Evolutionary conservation across 2,113 vertebrate species (phyloP), one percentile per base, ranked within the genome.

Genomic region (Triplophysa dalaica): DNA sequence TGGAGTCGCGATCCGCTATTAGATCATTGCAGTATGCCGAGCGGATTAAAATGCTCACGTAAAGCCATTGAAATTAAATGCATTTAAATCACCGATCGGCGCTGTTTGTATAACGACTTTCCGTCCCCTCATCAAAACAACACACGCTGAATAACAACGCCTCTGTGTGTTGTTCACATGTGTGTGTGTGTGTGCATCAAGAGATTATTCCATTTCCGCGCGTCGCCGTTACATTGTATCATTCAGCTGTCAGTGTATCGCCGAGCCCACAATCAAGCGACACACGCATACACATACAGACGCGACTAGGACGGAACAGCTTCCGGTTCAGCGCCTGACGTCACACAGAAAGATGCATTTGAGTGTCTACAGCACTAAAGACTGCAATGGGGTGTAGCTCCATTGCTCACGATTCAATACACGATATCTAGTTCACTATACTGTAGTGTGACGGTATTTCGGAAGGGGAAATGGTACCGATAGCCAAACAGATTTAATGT

Each of bases 241-340:
- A 2, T 19, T 65, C 41, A 54, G 74, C 74, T 77, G 61, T 77
- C 74, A 65, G 61, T 26, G 41, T 63, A 63, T 19, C 72, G 9
- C 21, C 41, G 21, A 63, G 72, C 58, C 60, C 38, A 19, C 54
- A 4, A 10, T 29, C 60, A 8, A 13, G 43, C 54, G 14, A 63
- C 3, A 63, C 9, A 64, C 17, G 52, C 61, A 29, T 24, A 63
- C 11, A 38, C 43, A 54, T 7, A 17, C 8, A 17, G 2, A 17
- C 17, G 52, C 19, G 54, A 58, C 2, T 2, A 58, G 19, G 7
- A 58, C 74, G 26, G 24, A 76, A 77, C 43, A 29, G 45, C 74
- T 77, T 77, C 74, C 74, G 74, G 74, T 76, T 77, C 74, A 77
- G 61, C 13, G 19, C 12, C 6, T 54, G 74, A 77, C 74, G 74